phyloP scores from a whole-genome alignment of 2,888 invertebrate species.

The Linhomoeus sp. region DNA sequence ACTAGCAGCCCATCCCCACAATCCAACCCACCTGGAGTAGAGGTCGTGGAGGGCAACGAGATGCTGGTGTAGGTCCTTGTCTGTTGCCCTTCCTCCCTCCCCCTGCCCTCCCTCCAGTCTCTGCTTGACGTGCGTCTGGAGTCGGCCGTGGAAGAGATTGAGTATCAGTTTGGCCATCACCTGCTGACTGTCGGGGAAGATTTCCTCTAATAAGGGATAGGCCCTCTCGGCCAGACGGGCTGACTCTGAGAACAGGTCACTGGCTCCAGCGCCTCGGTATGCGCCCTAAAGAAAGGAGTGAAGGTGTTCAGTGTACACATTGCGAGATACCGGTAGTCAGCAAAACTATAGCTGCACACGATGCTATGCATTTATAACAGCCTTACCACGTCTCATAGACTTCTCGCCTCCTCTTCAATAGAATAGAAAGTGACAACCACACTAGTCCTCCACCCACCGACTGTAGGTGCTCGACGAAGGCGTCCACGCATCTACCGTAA shows the following conservation, averaged over 20 bases:
- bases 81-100: too few species aligned
- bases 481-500: conserved; percentile 83
- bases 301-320: not conserved
- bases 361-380: too few species aligned
- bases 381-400: too few species aligned
- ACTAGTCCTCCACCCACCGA: conserved; percentile 52
- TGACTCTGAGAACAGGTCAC: conserved; percentile 76
- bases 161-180: conserved; percentile 94
- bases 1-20: too few species aligned
- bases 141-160: conserved; percentile 74
- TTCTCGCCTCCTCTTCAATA: too few species aligned
- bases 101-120: too few species aligned
- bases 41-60: too few species aligned
- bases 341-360: too few species aligned
- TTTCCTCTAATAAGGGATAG: conserved; percentile 48
- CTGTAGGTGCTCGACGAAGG: conserved; percentile 88
- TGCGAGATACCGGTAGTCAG: too few species aligned
- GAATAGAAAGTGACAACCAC: too few species aligned
- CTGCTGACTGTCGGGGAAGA: conserved; percentile 82
- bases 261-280: conserved; percentile 55
- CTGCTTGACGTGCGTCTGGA: conserved; percentile 10
- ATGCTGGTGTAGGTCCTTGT: too few species aligned
- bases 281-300: conserved; percentile 44
- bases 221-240: conserved; percentile 66
- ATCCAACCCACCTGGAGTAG: too few species aligned